Conservation (phyloP, 2,113 vertebrate species). For the Stigmatopora argus region DNA sequence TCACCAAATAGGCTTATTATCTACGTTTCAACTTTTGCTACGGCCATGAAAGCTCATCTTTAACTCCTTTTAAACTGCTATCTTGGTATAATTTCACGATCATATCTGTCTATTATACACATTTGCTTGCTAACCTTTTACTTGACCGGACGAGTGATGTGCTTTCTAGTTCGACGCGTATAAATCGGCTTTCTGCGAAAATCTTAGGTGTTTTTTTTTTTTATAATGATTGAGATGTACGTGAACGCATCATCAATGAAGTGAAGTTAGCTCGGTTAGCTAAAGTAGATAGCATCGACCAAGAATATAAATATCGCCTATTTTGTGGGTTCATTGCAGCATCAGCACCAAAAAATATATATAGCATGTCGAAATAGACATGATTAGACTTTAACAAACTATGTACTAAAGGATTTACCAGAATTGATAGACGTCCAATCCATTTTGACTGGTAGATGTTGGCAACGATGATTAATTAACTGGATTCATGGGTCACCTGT, state of each 20-base stretch:
- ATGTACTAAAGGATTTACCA: too few relatives aligned
- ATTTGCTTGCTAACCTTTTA: conserved; percentile 26
- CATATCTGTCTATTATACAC: too few relatives aligned
- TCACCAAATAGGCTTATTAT: conserved; percentile 27
- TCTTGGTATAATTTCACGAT: too few relatives aligned
- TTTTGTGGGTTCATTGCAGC: not conserved
- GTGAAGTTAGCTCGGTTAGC: not conserved
- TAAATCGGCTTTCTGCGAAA: not conserved
- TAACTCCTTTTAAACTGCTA: not conserved
- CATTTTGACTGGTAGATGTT: too few relatives aligned
- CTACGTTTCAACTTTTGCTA: not conserved
- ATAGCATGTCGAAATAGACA: not conserved
- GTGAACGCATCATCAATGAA: not conserved
- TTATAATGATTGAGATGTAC: not conserved
- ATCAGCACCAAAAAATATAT: not conserved
- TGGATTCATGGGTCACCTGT: too few relatives aligned
- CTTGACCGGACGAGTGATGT: conserved; percentile 24
- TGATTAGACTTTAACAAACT: not conserved
- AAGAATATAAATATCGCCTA: not conserved
- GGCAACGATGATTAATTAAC: too few relatives aligned
- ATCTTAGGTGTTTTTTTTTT: not conserved
- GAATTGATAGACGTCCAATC: too few relatives aligned
- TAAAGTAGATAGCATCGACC: not conserved
- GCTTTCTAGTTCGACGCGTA: conserved; percentile 25
- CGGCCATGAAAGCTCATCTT: not conserved